Evolutionary conservation across 1,140 invertebrate genomes (phyloP).

Genomic region (Rhopalosiphum padi): DNA sequence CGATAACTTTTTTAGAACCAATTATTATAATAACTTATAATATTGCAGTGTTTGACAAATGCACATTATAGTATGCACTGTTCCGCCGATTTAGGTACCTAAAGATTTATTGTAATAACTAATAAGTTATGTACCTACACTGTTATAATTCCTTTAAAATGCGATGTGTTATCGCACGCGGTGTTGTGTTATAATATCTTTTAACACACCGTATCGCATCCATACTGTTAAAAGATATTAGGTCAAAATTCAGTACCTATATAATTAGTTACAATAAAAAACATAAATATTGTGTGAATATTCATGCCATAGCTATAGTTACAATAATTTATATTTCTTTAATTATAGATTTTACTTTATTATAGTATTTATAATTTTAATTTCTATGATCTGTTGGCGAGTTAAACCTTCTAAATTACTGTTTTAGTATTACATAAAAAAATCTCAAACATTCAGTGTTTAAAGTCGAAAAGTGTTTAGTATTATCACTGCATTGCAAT

Average conservation of each 20-base stretch:
- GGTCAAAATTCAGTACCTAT: background rate
- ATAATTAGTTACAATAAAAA: background rate
- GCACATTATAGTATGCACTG: too few species aligned
- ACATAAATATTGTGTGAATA: background rate
- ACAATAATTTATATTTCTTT: background rate
- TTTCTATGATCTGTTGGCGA: background rate
- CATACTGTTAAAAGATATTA: background rate
- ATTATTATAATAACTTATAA: background rate
- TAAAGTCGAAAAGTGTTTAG: background rate
- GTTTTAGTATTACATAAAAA: background rate
- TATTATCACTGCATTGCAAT: background rate
- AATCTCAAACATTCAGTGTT: background rate
- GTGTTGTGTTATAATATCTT: background rate
- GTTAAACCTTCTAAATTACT: background rate
- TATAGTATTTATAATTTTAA: background rate
- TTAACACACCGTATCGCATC: background rate
- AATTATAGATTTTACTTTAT: background rate
- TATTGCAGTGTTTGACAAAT: background rate
- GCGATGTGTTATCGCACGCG: too few species aligned
- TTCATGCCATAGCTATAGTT: background rate
- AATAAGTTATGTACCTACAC: background rate
- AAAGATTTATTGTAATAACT: background rate
- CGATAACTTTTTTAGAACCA: background rate
- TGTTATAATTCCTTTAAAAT: background rate
- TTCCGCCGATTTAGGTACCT: background rate